phyloP scores from a whole-genome alignment of 2,888 invertebrate species.

The Labia minor region DNA sequence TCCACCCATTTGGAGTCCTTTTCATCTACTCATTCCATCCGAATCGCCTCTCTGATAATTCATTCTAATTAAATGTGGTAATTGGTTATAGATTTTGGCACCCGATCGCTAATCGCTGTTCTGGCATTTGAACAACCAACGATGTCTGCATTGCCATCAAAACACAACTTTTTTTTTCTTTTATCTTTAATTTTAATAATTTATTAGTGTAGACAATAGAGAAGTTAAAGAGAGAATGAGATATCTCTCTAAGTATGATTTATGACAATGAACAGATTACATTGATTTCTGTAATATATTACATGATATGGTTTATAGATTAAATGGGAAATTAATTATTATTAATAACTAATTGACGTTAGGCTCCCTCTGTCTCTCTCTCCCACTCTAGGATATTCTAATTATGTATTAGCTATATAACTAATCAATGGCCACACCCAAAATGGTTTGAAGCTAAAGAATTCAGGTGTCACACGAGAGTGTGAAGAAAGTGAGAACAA shows the following conservation, averaged over 20 bases:
- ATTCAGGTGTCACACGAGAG: no score
- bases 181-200: background rate
- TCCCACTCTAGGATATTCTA: no score
- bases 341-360: constrained; percentile 13
- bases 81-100: background rate
- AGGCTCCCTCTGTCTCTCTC: no score
- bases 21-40: no score
- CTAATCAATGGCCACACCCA: background rate
- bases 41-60: no score
- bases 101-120: no score
- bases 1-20: no score
- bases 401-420: background rate
- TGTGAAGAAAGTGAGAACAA: no score
- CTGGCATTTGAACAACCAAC: background rate
- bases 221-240: background rate
- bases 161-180: background rate
- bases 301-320: constrained; percentile 7
- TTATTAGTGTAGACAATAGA: background rate
- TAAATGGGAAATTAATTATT: constrained; percentile 2
- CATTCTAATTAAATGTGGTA: background rate
- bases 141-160: background rate
- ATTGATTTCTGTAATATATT: constrained; percentile 13
- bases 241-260: no score
- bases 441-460: no score
- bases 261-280: background rate